Evolutionary conservation across 2,888 invertebrate species (phyloP).

Genomic region (Scaptomyza parva): DNA sequence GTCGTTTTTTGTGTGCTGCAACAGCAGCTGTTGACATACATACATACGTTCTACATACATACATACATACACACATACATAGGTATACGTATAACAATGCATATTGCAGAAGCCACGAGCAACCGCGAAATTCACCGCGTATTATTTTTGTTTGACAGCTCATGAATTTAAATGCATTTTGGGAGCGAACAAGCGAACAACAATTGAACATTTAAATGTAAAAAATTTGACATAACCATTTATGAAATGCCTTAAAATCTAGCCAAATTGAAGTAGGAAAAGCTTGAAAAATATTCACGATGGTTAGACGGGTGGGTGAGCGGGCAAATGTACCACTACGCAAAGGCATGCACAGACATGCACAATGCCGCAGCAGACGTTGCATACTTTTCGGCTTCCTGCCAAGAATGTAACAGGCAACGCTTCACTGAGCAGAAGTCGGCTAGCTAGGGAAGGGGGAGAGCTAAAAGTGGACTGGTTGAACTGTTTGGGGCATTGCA

Average conservation of each 20-base stretch:
- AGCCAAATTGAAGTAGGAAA: conserved; percentile 25
- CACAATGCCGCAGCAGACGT: conserved; percentile 51
- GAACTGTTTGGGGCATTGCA: conserved; percentile 12
- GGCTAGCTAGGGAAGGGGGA: neutral
- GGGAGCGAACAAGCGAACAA: neutral
- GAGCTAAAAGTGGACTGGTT: neutral
- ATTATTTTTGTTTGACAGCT: conserved; percentile 28
- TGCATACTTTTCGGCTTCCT: conserved; percentile 62
- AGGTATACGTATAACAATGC: conserved; percentile 37
- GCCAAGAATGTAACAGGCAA: conserved; percentile 67
- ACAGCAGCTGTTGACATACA: conserved; percentile 64
- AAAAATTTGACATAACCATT: neutral
- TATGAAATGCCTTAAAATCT: conserved; percentile 44
- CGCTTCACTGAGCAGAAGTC: conserved; percentile 51
- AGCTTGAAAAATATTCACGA: conserved; percentile 4
- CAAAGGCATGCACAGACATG: conserved; percentile 22
- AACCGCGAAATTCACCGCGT: conserved; percentile 5
- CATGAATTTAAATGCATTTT: conserved; percentile 58
- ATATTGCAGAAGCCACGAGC: conserved; percentile 41
- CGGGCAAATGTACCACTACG: conserved; percentile 21
- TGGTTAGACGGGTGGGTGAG: neutral
- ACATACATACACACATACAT: conserved; percentile 10
- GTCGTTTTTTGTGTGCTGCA: conserved; percentile 40
- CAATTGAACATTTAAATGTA: conserved; percentile 35
- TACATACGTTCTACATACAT: conserved; percentile 38